A percentile compares a stretch with the other conserved stretches of the same genome.
Evolutionary conservation across 1,140 invertebrate genomes (phyloP).

Genomic region (Sminthurinus signatus): DNA sequence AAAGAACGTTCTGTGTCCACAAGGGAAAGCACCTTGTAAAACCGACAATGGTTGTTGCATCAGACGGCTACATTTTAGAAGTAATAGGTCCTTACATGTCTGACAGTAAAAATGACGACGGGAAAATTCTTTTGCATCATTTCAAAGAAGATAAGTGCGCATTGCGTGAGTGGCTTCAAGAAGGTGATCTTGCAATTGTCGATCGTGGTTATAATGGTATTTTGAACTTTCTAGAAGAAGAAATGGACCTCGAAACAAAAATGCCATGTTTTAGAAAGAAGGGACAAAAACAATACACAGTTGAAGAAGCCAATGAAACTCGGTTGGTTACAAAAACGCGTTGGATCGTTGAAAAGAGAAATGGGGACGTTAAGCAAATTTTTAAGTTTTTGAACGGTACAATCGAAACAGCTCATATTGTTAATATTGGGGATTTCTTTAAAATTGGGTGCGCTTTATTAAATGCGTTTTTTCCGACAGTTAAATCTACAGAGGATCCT

Average conservation of each 20-base stretch:
- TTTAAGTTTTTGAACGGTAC: constrained; percentile 2
- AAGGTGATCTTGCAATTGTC: neutral
- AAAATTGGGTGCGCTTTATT: neutral
- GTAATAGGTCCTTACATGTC: neutral
- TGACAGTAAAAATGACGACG: constrained; percentile 24
- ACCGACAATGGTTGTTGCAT: neutral
- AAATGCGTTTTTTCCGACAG: neutral
- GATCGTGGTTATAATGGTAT: neutral
- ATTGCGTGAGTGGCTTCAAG: neutral
- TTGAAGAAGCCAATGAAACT: neutral
- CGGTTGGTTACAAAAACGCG: neutral
- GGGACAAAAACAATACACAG: neutral
- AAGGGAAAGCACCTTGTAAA: constrained; percentile 16
- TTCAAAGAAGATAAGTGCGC: neutral
- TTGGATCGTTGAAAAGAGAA: neutral
- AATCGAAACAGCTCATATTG: neutral
- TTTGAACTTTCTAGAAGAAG: neutral
- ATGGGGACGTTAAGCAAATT: neutral
- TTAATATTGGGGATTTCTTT: neutral
- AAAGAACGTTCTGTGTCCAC: constrained; percentile 13
- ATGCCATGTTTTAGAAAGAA: neutral
- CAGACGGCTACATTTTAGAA: constrained; percentile 18
- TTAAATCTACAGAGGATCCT: neutral
- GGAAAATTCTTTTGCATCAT: constrained; percentile 2
- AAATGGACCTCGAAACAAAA: neutral